These are phyloP conservation scores for Limnephilus lunatus DNA, from an alignment of 2,888 invertebrate species.

Conservation along the genomic window DNA sequence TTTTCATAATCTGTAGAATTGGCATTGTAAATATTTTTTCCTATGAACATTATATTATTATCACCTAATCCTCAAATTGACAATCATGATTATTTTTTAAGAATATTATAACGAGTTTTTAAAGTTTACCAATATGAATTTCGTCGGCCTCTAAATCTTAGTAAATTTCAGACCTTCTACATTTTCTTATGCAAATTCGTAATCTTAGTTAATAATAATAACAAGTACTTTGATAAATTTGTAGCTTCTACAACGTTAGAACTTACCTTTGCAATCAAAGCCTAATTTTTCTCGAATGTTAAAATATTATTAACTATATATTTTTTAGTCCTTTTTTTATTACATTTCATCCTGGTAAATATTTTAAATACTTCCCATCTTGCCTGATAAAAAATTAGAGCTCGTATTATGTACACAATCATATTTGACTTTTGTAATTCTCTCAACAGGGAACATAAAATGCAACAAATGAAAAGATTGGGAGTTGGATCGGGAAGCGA, in stretches of 20 bases:
- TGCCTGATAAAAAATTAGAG: not conserved
- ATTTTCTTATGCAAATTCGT: too few relatives aligned
- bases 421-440: not conserved
- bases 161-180: too few relatives aligned
- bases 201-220: too few relatives aligned
- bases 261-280: not conserved
- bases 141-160: not conserved
- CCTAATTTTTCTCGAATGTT: not conserved
- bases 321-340: too few relatives aligned
- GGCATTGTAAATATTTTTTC: not conserved
- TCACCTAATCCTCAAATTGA: not conserved
- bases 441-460: constrained; percentile 81
- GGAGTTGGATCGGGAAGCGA: constrained; percentile 84
- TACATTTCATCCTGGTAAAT: not conserved
- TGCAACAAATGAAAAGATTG: constrained; percentile 85
- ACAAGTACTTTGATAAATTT: too few relatives aligned
- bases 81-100: not conserved
- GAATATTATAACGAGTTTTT: too few relatives aligned
- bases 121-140: not conserved
- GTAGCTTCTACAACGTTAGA: not conserved
- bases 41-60: not conserved
- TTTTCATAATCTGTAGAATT: not conserved
- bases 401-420: not conserved
- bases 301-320: not conserved
- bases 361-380: not conserved